Evolutionary conservation across 2,797 vertebrate genomes (phyloP), one percentile per base, ranked within the genome.

Genomic region (Tamandua tetradactyla): DNA sequence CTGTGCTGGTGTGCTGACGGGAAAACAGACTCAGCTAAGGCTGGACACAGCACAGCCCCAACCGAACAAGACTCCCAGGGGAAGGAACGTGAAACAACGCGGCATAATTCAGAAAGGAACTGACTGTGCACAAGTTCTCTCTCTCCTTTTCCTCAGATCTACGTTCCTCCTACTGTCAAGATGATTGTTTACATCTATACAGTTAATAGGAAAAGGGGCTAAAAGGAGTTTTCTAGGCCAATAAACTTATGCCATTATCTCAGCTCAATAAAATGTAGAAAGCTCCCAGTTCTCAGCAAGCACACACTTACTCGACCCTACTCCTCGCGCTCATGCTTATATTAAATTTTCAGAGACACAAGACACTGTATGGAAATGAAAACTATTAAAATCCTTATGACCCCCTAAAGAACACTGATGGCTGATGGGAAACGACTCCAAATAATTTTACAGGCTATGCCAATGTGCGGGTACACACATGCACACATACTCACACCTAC

Each of bases 231-330:
- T 76, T 30, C n/a, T 61, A 62, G 30, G 18, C 15, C 59, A 66
- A 59, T 80, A 87, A 89, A 62, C 40, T 52, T 61, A 62, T 86
- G 37, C 74, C 89, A 55, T 64, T 32, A 84, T n/a, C n/a, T 94
- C 79, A 87, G 52, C 13, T 80, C 40, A 35, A 55, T 22, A 42
- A 79, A 62, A 23, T n/a, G 6, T 2, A 49, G 27, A 71, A 27
- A 42, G n/a, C 25, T 55, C 32, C 20, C 15, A 14, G 17, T 49
- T 71, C 49, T 49, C 12, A 1, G 61, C 4, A 44, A 57, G 35
- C 5, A 47, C 32, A 27, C 3, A 35, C 22, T 27, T 78, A 64
- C 62, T 42, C 52, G 64, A 22, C 62, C 42, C 55, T 52, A 1
- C 47, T 69, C 8, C 30, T 47, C 12, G 30, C 8, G 2, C 0